These are phyloP conservation scores for Cartodere bifasciata DNA, from an alignment of 2,888 invertebrate genomes.

Conservation along the genomic window DNA sequence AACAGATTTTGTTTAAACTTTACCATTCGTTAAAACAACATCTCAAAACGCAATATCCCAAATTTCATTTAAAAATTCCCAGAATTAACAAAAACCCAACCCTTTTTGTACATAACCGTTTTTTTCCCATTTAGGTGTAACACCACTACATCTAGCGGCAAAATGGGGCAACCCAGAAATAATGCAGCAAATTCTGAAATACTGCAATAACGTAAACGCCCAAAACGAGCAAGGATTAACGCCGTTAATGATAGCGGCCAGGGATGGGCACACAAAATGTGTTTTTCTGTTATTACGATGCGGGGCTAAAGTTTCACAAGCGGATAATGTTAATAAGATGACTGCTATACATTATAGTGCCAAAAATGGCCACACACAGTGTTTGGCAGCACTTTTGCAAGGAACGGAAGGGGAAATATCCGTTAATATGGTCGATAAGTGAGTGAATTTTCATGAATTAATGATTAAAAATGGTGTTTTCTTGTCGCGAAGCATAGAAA, in stretches of 20 bases:
- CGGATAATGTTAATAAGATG: conserved; percentile 29
- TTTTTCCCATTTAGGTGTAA: conserved; percentile 25
- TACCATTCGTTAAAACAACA: too few relatives aligned
- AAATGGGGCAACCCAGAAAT: conserved; percentile 45
- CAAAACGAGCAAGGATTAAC: conserved; percentile 42
- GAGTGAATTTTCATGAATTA: too few relatives aligned
- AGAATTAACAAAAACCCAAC: too few relatives aligned
- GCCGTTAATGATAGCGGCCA: conserved; percentile 45
- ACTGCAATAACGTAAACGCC: conserved; percentile 43
- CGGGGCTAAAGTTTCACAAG: conserved; percentile 42
- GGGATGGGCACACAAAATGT: conserved; percentile 41
- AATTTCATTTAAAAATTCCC: too few relatives aligned
- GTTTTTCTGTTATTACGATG: conserved; percentile 42
- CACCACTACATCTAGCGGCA: conserved; percentile 48
- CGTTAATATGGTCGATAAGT: conserved; percentile 35
- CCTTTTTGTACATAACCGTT: conserved; percentile 10
- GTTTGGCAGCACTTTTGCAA: conserved; percentile 40
- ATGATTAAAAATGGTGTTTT: too few relatives aligned
- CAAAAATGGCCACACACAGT: conserved; percentile 41
- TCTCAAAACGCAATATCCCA: too few relatives aligned
- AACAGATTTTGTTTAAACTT: too few relatives aligned
- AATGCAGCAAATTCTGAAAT: conserved; percentile 38
- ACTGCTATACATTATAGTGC: conserved; percentile 32
- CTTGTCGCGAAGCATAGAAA: too few relatives aligned
- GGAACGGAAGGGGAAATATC: conserved; percentile 35